Evolutionary conservation across 2,797 vertebrate species (phyloP), one percentile per base, ranked within the genome.

Genomic region (Pteronotus mesoamericanus): DNA sequence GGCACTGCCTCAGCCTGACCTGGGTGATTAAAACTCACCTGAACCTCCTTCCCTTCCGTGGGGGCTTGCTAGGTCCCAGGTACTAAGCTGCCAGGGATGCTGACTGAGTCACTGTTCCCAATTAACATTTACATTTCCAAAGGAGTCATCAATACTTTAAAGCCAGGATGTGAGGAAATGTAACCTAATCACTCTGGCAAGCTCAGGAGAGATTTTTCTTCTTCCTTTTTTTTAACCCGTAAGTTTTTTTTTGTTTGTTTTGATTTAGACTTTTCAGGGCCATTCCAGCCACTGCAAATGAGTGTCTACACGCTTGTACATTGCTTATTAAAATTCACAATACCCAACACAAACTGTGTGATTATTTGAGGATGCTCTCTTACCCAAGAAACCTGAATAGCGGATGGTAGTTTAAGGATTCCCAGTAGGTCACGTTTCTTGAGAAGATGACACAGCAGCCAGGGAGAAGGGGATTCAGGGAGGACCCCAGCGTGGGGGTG

Each of bases 81-180:
- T 7, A 9, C 0, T 0, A 42, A 51, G 82, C 42, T 37, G 59
- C 39, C 26, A 22, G 85, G 26, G 59, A 79, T 14, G 55, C 89
- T 57, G 2, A 37, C 61, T 39, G 74, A 83, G 71, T 95, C 90
- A 39, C 34, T 2, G 46, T 24, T 82, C 42, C 26, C 16, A 46
- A 5, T n/a, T 51, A 44, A 78, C 75, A 94, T 94, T 88, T 83
- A 78, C 89, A 87, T 85, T 80, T 61, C 89, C 89, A 93, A 16
- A 16, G 59, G 72, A 21, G 12, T 34, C 74, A 44, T 44, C 44
- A 21, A 24, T n/a, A 46, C 53, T 66, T 89, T 86, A 74, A 72
- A 8, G 5, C 21, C 64, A 57, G 77, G 83, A 59, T 15, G 48
- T 10, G n/a, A 82, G 75, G 92, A 80, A 89, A 87, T 46, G 18